Percentiles rank a stretch among this genome's conserved stretches.
These are phyloP conservation scores for Pocillopora damicornis DNA, from an alignment of 64 coral and sea anemone genomes.

Conservation along the genomic window DNA sequence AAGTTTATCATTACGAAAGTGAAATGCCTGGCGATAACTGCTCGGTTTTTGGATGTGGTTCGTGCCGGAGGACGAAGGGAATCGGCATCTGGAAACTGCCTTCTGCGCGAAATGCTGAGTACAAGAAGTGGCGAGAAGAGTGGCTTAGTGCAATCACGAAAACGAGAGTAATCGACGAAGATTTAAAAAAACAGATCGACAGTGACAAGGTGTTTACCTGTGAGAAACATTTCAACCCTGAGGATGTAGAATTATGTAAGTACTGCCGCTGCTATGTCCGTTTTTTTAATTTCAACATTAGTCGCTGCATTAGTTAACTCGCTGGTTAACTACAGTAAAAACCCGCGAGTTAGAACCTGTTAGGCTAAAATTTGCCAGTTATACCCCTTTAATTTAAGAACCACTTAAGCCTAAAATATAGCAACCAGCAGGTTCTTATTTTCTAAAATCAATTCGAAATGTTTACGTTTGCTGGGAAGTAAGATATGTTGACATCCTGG, in stretches of 20 bases:
- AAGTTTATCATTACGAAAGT: not conserved
- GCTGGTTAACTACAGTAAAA: no score
- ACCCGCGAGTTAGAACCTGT: no score
- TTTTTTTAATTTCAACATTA: no score
- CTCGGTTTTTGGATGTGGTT: conserved; percentile 59
- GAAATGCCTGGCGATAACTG: conserved; percentile 59
- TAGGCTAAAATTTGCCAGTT: no score
- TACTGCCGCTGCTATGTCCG: not conserved
- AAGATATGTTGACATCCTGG: no score
- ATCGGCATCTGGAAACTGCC: conserved; percentile 81
- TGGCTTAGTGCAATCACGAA: conserved; percentile 64
- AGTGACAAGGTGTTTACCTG: conserved; percentile 55
- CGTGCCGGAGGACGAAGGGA: conserved; percentile 51
- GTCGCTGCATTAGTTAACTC: no score
- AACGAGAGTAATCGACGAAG: conserved; percentile 52
- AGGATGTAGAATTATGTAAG: conserved; percentile 52
- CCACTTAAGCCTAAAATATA: no score
- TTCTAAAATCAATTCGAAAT: no score
- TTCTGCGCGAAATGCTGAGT: conserved; percentile 57
- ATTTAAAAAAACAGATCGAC: conserved; percentile 50
- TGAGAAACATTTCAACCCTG: conserved; percentile 58
- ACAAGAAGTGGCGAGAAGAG: conserved; percentile 63
- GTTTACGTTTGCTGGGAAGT: no score
- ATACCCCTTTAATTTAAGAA: no score
- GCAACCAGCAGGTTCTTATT: no score